These are phyloP conservation scores for Teinopalpus imperialis DNA, from an alignment of 2,888 invertebrate genomes.

Conservation along the genomic window DNA sequence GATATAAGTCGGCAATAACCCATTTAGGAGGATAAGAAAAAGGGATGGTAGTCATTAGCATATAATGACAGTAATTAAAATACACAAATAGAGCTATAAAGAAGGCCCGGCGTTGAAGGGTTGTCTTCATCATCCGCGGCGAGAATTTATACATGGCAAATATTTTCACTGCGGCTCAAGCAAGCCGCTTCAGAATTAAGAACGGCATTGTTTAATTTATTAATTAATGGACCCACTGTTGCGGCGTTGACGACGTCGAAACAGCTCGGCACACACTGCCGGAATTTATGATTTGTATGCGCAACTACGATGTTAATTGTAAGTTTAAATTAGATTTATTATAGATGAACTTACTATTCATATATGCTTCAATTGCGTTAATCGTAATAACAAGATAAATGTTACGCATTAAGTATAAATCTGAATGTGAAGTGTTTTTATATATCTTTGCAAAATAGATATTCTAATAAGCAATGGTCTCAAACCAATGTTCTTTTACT, in stretches of 20 bases:
- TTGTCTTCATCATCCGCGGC: conserved; percentile 76
- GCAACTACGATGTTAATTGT: conserved; percentile 25
- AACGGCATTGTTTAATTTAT: conserved; percentile 78
- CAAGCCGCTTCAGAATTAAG: conserved; percentile 64
- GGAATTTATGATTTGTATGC: conserved; percentile 28
- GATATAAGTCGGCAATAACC: conserved; percentile 79
- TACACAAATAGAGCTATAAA: conserved; percentile 87
- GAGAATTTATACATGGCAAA: conserved; percentile 79
- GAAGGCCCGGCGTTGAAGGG: conserved; percentile 78
- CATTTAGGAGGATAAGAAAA: conserved; percentile 82
- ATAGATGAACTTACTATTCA: conserved; percentile 21
- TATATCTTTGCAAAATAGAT: too few species aligned
- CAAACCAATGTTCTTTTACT: too few species aligned
- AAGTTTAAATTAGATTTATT: conserved; percentile 26
- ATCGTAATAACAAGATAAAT: too few species aligned
- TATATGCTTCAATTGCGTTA: conserved; percentile 8
- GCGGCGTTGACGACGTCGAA: conserved; percentile 52
- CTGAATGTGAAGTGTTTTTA: too few species aligned
- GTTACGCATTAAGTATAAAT: too few species aligned
- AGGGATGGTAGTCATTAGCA: conserved; percentile 82
- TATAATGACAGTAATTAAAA: conserved; percentile 88
- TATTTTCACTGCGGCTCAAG: conserved; percentile 73
- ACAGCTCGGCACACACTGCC: conserved; percentile 27
- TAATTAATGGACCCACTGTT: conserved; percentile 75
- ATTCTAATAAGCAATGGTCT: too few species aligned